A percentile compares a stretch with the other conserved stretches of the same genome.
These are phyloP conservation scores for Rallus crepitans DNA, from an alignment of 2,797 vertebrate genomes.

Conservation along the genomic window DNA sequence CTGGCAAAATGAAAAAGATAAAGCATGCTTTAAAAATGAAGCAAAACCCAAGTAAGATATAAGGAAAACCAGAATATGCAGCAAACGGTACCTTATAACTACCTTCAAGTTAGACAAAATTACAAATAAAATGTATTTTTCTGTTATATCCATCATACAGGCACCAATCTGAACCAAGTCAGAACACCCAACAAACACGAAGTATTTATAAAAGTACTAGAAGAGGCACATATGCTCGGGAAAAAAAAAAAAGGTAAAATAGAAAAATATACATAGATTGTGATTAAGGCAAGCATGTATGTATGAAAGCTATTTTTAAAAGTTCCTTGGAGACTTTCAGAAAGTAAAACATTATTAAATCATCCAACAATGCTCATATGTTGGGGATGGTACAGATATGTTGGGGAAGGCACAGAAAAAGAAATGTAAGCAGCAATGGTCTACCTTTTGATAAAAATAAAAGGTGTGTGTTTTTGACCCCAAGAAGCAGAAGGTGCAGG, in stretches of 20 bases:
- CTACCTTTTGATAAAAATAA: not conserved
- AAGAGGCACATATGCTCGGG: not conserved
- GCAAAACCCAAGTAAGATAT: not conserved
- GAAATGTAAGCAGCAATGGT: not conserved
- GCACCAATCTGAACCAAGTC: not conserved
- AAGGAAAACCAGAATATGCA: not conserved
- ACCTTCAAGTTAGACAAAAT: not conserved
- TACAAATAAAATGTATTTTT: not conserved
- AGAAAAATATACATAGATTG: not conserved
- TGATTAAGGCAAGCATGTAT: not conserved
- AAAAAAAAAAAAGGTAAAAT: not conserved
- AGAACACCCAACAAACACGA: not conserved
- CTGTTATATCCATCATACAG: not conserved
- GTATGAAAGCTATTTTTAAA: not conserved
- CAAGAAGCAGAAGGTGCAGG: not conserved
- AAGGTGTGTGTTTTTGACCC: not conserved
- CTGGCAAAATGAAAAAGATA: conserved; percentile 52
- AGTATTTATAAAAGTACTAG: not conserved
- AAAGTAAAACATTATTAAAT: not conserved
- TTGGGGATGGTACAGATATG: not conserved
- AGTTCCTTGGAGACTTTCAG: not conserved
- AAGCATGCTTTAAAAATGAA: conserved; percentile 24
- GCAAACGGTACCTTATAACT: not conserved
- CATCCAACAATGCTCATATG: not conserved
- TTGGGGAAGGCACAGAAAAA: not conserved